These are phyloP conservation scores for Cetonia aurata DNA, from an alignment of 2,888 invertebrate genomes.

Conservation along the genomic window DNA sequence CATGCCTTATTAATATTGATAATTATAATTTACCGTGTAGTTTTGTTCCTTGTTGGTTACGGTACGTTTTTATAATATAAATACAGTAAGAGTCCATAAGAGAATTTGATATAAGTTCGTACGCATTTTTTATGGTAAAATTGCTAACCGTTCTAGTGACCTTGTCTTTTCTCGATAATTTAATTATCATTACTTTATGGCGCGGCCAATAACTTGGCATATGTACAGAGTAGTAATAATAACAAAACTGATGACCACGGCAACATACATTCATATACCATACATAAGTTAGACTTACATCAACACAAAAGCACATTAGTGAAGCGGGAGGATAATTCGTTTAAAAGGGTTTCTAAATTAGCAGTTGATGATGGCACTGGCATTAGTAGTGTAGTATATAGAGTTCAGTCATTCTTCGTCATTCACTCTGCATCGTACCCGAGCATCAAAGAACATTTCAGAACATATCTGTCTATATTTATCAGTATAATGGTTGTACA, in stretches of 20 bases:
- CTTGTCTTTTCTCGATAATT: no score
- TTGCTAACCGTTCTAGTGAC: no score
- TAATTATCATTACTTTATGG: no score
- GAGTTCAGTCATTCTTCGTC: constrained; percentile 64
- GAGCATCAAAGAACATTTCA: constrained; percentile 43
- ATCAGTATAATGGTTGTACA: constrained; percentile 10
- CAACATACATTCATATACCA: constrained; percentile 21
- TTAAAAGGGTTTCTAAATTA: constrained; percentile 67
- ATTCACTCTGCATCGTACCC: constrained; percentile 58
- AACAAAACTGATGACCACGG: constrained; percentile 23
- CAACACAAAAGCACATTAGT: constrained; percentile 65
- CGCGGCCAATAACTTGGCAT: neutral
- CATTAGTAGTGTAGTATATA: constrained; percentile 61
- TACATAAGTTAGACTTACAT: constrained; percentile 45
- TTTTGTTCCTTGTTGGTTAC: no score
- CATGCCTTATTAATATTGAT: no score
- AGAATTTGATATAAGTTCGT: no score
- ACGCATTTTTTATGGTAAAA: no score
- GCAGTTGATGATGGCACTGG: constrained; percentile 66
- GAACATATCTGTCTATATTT: constrained; percentile 31
- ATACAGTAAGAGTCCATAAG: no score
- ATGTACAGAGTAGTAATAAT: constrained; percentile 21
- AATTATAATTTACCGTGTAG: no score
- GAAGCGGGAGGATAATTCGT: constrained; percentile 65
- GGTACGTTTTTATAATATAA: no score